Evolutionary conservation across 2,888 invertebrate genomes (phyloP).

Genomic region (Chalcis sispes): DNA sequence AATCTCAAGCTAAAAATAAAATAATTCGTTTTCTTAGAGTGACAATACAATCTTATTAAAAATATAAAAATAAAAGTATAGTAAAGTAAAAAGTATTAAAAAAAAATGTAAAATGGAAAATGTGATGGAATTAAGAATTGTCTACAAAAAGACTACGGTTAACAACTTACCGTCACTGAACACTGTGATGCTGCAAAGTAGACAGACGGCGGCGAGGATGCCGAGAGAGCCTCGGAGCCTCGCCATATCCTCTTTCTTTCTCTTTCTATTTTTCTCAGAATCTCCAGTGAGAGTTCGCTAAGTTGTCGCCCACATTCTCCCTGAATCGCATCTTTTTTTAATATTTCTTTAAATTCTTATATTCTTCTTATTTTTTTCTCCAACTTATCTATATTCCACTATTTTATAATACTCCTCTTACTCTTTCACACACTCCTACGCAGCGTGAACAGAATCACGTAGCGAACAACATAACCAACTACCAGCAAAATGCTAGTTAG

Average conservation of each 20-base stretch:
- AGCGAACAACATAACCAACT: neutral
- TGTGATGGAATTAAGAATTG: too few relatives aligned
- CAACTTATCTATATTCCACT: neutral
- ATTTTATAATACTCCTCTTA: neutral
- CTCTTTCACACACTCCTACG: conserved; percentile 10
- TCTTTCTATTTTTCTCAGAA: conserved; percentile 12
- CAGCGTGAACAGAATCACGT: neutral
- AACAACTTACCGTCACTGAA: conserved; percentile 62
- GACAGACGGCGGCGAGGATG: conserved; percentile 45
- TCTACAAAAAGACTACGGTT: too few relatives aligned
- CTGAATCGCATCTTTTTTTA: conserved; percentile 34
- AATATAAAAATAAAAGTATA: conserved; percentile 14
- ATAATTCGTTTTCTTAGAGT: too few relatives aligned
- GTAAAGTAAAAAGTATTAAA: conserved; percentile 11
- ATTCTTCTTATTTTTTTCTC: conserved; percentile 2
- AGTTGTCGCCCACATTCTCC: conserved; percentile 21
- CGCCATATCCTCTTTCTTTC: conserved; percentile 34
- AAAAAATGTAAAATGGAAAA: too few relatives aligned
- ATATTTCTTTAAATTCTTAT: neutral
- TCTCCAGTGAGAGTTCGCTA: conserved; percentile 18
- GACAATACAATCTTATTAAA: too few relatives aligned
- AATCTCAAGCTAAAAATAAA: too few relatives aligned
- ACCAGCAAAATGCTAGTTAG: neutral
- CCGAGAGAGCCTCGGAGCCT: conserved; percentile 42
- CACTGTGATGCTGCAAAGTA: conserved; percentile 58